Conservation (phyloP, 1,140 invertebrate genomes). For the Drosophila tsacasi region DNA sequence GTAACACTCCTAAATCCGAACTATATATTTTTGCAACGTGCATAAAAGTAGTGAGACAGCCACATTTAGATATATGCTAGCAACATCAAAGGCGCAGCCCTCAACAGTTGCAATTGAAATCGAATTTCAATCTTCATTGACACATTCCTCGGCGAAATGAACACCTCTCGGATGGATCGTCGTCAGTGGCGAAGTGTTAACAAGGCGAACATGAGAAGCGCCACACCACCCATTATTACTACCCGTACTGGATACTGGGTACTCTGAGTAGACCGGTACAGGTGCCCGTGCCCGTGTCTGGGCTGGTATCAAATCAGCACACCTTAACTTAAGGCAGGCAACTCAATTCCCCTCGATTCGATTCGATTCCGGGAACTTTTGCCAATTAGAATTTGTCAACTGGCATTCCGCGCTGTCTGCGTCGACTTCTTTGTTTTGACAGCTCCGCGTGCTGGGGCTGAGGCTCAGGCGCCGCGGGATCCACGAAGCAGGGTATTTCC, state of each 20-base stretch:
- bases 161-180: conserved; percentile 39
- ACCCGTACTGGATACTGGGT: neutral
- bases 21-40: neutral
- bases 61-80: conserved; percentile 3
- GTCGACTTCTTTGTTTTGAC: conserved; percentile 45
- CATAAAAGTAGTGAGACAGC: neutral
- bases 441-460: conserved; percentile 30
- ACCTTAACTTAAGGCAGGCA: conserved; percentile 24
- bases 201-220: conserved; percentile 53
- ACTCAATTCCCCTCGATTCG: conserved; percentile 15
- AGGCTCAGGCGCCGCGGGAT: conserved; percentile 1
- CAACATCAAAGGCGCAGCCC: conserved; percentile 38
- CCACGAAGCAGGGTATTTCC: conserved; percentile 17
- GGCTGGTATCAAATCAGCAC: conserved; percentile 15
- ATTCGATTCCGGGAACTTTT: conserved; percentile 43
- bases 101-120: conserved; percentile 39
- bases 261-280: too few species aligned
- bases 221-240: conserved; percentile 8
- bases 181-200: conserved; percentile 35
- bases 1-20: neutral
- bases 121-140: conserved; percentile 52
- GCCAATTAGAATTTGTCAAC: conserved; percentile 54
- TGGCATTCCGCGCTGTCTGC: conserved; percentile 48
- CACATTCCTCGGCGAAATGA: conserved; percentile 62
- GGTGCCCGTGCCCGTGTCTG: neutral